These are phyloP conservation scores for Suricata suricatta DNA, from an alignment of 2,113 vertebrate genomes.

Conservation along the genomic window DNA sequence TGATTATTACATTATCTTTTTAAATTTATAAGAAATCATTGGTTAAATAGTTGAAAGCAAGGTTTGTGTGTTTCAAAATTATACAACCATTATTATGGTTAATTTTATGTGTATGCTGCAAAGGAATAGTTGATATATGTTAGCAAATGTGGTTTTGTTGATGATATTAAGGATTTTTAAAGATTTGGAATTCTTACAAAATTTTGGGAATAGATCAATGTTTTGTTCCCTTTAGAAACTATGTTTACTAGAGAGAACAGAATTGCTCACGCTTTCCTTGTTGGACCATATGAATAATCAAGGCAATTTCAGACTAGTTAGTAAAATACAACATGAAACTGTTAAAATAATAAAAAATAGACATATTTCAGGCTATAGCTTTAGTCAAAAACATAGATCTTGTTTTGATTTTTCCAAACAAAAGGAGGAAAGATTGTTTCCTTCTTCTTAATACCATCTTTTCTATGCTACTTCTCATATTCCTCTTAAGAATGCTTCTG, in stretches of 20 bases:
- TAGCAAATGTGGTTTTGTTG: neutral
- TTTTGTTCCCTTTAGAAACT: constrained; percentile 31
- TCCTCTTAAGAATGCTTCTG: constrained; percentile 38
- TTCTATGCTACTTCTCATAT: constrained; percentile 10
- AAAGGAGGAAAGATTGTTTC: neutral
- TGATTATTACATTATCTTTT: neutral
- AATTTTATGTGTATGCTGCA: neutral
- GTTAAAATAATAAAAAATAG: constrained; percentile 56
- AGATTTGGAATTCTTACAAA: neutral
- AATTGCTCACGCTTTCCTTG: neutral
- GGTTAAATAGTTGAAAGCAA: neutral
- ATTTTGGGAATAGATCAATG: constrained; percentile 31
- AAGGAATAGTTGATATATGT: neutral
- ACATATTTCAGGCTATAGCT: constrained; percentile 16
- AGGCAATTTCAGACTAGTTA: constrained; percentile 35
- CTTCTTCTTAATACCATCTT: neutral
- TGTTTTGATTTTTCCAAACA: constrained; percentile 64
- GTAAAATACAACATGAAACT: neutral
- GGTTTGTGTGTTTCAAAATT: neutral
- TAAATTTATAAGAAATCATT: neutral
- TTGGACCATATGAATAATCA: neutral
- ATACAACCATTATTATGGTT: neutral
- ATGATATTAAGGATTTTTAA: neutral
- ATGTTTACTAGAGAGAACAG: neutral
- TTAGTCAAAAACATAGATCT: neutral